Evolutionary conservation across 1,140 invertebrate species (phyloP), one percentile per base, ranked within the genome.

Genomic region (Armadillidium nasatum): DNA sequence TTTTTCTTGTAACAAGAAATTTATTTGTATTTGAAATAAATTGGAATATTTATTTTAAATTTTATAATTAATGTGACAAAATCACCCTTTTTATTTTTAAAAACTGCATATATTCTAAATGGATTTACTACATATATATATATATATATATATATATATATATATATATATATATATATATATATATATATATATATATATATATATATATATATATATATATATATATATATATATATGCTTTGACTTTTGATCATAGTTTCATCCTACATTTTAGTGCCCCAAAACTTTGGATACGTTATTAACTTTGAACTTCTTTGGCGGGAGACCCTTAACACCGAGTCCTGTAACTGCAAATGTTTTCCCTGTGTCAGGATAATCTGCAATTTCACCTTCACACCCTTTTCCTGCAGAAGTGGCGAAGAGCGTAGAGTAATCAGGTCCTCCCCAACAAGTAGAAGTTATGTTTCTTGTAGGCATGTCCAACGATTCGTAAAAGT

Each of bases 391-490:
- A 46, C 83, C 81, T 77, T 88, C 85, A n/a, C 88, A 85, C 77
- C 89, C 84, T 4, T 79, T 74, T 9, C 79, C 83, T 0, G 90
- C 84, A 0, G 77, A 85, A 0, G 88, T 88, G 0, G 88, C 87
- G 77, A 85, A 89, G 0, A 87, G 79, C 68, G 84, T 84, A 74
- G 84, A 82, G 72, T 84, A 83, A 76, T 88, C 81, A 4, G 84
- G 82, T 3, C 89, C 89, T 9, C 89, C 89, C 81, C 89, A 91
- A 45, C 87, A 86, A 10, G 87, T 85, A 13, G 89, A 89, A 0
- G 89, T 90, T 4, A 87, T 84, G 78, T 84, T 83, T 72, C 82
- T 81, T 0, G 83, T 84, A 15, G 86, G 85, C 13, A 88, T 74
- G 21, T 84, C 76, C n/a, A 21, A 88, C 77, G 10, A 66, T 78